These are phyloP conservation scores for Todiramphus chloris DNA, from an alignment of 2,113 vertebrate genomes.

Conservation along the genomic window DNA sequence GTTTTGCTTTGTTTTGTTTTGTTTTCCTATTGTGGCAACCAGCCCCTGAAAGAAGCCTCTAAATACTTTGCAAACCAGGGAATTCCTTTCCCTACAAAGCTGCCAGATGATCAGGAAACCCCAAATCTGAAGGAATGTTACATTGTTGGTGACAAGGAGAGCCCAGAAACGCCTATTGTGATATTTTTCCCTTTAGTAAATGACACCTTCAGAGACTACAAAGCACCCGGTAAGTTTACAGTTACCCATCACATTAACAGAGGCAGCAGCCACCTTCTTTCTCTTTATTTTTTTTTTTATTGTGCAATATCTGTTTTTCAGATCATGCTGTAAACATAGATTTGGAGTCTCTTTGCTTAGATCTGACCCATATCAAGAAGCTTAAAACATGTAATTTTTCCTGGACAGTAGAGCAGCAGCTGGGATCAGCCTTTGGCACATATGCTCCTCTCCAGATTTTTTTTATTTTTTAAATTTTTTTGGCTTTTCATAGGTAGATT, in stretches of 20 bases:
- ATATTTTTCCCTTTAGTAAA: conserved; percentile 79
- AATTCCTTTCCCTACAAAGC: conserved; percentile 74
- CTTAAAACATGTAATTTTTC: neutral
- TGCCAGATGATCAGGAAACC: conserved; percentile 63
- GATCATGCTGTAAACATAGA: neutral
- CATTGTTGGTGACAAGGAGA: conserved; percentile 66
- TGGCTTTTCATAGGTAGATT: neutral
- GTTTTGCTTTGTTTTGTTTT: neutral
- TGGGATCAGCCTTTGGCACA: neutral
- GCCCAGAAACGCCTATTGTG: conserved; percentile 68
- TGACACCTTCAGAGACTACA: conserved; percentile 79
- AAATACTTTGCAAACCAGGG: conserved; percentile 73
- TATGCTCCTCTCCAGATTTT: neutral
- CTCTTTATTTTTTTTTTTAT: neutral
- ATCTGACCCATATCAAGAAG: neutral
- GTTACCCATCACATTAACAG: neutral
- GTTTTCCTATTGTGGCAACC: neutral
- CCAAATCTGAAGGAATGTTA: conserved; percentile 78
- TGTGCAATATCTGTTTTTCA: neutral
- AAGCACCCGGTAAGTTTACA: conserved; percentile 76
- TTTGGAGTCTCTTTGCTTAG: neutral
- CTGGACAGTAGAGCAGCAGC: neutral
- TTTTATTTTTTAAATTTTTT: neutral
- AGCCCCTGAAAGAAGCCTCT: conserved; percentile 78
- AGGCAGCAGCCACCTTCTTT: neutral